Base-by-base conservation (phyloP, 2,113 vertebrate genomes). In the Callaeas wilsoni region DNA sequence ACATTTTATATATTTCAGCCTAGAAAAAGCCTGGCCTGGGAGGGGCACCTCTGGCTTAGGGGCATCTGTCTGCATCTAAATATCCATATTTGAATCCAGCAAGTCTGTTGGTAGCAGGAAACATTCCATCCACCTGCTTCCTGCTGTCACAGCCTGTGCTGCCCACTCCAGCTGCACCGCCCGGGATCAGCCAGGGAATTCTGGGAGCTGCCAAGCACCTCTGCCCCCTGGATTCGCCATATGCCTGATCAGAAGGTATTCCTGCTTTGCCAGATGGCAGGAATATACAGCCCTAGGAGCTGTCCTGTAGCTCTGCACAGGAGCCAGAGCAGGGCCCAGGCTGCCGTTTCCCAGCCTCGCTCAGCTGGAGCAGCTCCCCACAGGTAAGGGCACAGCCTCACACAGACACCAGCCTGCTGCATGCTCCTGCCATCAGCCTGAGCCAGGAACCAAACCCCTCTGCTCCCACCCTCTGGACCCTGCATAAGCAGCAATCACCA, bases 111-210 rank as follows among this genome's bases (percentile, higher is more conserved):
- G 44, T 4, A 62, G 44, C 56, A 59, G 62, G 39, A 75, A 89
- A 33, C 42, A 33, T 22, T 37, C 49, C 33, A 8, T 22, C 23
- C 63, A 16, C 18, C 65, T 5, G 17, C 37, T 14, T 60, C 39
- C 76, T 49, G 32, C 46, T 5, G 0, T 20, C 13, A 16, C n/a
- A 67, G 37, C 75, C 84, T 11, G 26, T 3, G 12, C 69, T 0
- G 0, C 32, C 39, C 0, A 0, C 44, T 44, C 37, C 0, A 0
- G 37, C 87, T 67, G 69, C 62, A 46, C n/a, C 0, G 0, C 53
- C 23, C 0, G 0, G 20, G 30, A 62, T 47, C 55, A 47, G 47
- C 39, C 78, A 47, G 41, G 39, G 17, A 68, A 19, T 76, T 32
- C 47, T 35, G 47, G 42, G 46, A 39, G 27, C 50, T 87, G 80